Base-by-base conservation (phyloP, 2,797 vertebrate species). In the Saguinus oedipus region DNA sequence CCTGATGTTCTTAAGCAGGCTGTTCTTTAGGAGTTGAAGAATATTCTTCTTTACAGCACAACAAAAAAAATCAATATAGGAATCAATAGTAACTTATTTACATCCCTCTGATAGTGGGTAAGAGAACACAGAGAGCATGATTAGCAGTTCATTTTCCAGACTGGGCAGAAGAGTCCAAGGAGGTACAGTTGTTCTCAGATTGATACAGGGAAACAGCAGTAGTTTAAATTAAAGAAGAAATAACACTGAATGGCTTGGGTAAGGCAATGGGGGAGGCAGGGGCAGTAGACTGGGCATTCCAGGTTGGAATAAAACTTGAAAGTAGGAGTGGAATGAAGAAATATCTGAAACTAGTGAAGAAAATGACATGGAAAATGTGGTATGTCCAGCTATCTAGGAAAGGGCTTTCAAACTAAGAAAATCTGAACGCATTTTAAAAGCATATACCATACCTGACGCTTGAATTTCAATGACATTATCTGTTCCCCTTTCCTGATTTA, bases 381-480 rank as follows among this genome's bases (percentile, higher is more conserved):
- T 46, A 70, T 75, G 68, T 85, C 24, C 53, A 80, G 61, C 81
- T 74, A 74, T 64, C n/a, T 26, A 85, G 46, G 50, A 81, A 93
- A 93, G 55, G 4, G 6, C 76, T 94, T 97, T 93, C 44, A 83
- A 74, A 88, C 86, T 85, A 79, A 95, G 61, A 75, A 89, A 95
- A 94, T 92, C 26, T 87, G 9, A 96, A 88, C 22, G 17, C 4
- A 90, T 80, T 83, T 93, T 80, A 88, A 95, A 93, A 70, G 70
- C 48, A 61, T 70, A 72, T 30, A 22, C n/a, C 33, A 87, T 98
- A 99, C 99, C 99, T 98, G 99, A 99, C 72, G 99, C 98, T 90
- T 98, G 98, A 96, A 99, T 98, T 76, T 98, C 83, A 26, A 99
- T 68, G 50, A 95, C 24, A 76, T 87, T 83, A 78, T 95, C 78